Evolutionary conservation across 2,888 invertebrate species (phyloP).

Genomic region (Oxytorus armatus): DNA sequence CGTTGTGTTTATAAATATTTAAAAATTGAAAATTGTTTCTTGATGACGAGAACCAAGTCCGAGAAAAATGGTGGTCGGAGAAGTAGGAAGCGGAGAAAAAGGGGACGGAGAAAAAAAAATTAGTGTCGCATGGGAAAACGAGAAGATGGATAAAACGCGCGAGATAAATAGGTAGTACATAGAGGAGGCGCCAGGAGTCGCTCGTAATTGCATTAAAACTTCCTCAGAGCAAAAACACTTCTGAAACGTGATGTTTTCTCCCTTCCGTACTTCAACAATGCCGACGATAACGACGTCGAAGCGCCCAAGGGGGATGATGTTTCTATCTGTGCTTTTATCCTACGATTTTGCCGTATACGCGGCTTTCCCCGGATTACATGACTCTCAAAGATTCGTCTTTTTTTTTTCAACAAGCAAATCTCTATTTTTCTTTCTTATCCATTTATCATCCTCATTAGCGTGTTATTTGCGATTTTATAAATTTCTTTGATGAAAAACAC

Average conservation of each 20-base stretch:
- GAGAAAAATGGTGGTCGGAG: constrained; percentile 49
- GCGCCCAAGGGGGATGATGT: constrained; percentile 29
- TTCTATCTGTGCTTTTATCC: constrained; percentile 14
- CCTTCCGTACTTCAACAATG: constrained; percentile 6
- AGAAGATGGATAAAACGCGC: constrained; percentile 57
- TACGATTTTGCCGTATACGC: constrained; percentile 2
- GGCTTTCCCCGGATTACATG: constrained; percentile 15
- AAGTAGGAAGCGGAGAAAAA: constrained; percentile 7
- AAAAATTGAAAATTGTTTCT: background rate
- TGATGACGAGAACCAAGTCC: background rate
- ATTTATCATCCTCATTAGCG: background rate
- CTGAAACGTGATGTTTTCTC: constrained; percentile 74
- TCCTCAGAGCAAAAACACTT: constrained; percentile 80
- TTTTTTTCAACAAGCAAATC: background rate
- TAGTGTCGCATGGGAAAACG: constrained; percentile 47
- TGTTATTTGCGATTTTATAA: no score
- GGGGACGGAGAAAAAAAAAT: constrained; percentile 25
- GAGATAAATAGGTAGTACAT: constrained; percentile 66
- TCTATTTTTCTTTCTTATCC: background rate
- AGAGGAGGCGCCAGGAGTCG: constrained; percentile 79
- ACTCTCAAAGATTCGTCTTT: background rate
- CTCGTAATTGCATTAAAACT: constrained; percentile 83
- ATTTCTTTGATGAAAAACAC: no score
- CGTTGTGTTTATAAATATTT: no score
- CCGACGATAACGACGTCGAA: constrained; percentile 5